Evolutionary conservation across 2,113 vertebrate species (phyloP).

Genomic region (Zootoca vivipara): DNA sequence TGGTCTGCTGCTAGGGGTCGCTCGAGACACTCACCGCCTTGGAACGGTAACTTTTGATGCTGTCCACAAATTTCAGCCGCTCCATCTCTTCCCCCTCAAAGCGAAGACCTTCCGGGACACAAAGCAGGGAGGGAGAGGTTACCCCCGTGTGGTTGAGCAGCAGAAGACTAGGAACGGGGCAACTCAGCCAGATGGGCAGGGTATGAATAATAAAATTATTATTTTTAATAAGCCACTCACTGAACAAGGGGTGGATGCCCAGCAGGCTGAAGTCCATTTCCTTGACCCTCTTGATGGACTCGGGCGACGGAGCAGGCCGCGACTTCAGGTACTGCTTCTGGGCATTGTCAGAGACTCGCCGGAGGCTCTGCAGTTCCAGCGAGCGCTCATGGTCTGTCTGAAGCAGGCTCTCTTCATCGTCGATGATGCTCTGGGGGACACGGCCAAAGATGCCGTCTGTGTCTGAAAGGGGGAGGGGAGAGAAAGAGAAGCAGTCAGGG

Average conservation of each 20-base stretch:
- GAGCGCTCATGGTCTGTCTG: constrained; percentile 78
- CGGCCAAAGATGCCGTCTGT: constrained; percentile 83
- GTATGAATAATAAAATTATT: too few relatives aligned
- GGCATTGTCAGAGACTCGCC: constrained; percentile 83
- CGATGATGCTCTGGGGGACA: constrained; percentile 90
- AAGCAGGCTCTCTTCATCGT: constrained; percentile 87
- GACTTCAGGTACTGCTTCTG: constrained; percentile 94
- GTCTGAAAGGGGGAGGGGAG: constrained; percentile 49
- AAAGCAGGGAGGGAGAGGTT: accelerated
- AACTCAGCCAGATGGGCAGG: too few relatives aligned
- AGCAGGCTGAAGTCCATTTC: constrained; percentile 80
- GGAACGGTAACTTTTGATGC: constrained; percentile 88
- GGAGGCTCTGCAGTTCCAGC: constrained; percentile 83
- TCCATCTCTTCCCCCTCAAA: constrained; percentile 86
- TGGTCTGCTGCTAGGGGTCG: too few relatives aligned
- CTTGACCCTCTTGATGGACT: constrained; percentile 92
- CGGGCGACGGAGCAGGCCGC: constrained; percentile 83
- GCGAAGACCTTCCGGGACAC: constrained; percentile 75
- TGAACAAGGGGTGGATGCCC: constrained; percentile 89
- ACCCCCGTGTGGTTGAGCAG: accelerated
- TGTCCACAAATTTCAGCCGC: constrained; percentile 87
- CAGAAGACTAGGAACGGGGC: too few relatives aligned
- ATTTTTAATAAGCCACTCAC: constrained; percentile 72
- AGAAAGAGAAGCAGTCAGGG: accelerated
- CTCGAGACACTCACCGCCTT: constrained; percentile 81